phyloP scores from a whole-genome alignment of 1,140 invertebrate species.

The Oscheius sp. region DNA sequence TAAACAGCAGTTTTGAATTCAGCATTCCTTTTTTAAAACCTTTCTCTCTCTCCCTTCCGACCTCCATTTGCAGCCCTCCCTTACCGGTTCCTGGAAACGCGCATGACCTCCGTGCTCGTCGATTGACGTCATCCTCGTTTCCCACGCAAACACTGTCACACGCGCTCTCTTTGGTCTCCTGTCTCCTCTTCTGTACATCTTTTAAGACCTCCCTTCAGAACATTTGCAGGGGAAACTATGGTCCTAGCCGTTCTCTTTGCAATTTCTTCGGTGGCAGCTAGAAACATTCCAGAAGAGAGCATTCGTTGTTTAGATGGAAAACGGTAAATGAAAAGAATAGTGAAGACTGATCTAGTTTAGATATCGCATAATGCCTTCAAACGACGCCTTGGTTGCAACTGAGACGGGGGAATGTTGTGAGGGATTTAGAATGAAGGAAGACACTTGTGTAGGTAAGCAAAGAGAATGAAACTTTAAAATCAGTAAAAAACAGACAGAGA shows the following conservation, averaged over 20 bases:
- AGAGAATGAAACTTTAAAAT: too few relatives aligned
- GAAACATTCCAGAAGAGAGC: not conserved
- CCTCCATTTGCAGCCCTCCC: too few relatives aligned
- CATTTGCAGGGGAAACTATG: not conserved
- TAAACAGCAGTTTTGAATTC: too few relatives aligned
- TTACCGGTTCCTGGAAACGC: too few relatives aligned
- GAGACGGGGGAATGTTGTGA: conserved; percentile 2
- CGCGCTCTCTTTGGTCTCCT: not conserved
- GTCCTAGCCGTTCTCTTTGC: not conserved
- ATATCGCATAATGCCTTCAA: not conserved
- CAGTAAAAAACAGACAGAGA: too few relatives aligned
- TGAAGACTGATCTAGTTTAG: not conserved
- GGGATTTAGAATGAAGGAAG: not conserved
- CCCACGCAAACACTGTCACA: not conserved
- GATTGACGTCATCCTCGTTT: too few relatives aligned
- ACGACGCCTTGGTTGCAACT: not conserved
- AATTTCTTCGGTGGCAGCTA: not conserved
- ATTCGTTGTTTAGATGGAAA: not conserved
- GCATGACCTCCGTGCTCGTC: too few relatives aligned
- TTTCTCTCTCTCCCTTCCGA: too few relatives aligned
- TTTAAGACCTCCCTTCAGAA: not conserved
- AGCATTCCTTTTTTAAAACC: too few relatives aligned
- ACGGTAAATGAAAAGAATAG: not conserved
- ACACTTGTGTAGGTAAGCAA: not conserved
- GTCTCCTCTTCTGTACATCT: not conserved